These are phyloP conservation scores for Lissocephala sabroskyi DNA, from an alignment of 2,888 invertebrate species.

Conservation along the genomic window DNA sequence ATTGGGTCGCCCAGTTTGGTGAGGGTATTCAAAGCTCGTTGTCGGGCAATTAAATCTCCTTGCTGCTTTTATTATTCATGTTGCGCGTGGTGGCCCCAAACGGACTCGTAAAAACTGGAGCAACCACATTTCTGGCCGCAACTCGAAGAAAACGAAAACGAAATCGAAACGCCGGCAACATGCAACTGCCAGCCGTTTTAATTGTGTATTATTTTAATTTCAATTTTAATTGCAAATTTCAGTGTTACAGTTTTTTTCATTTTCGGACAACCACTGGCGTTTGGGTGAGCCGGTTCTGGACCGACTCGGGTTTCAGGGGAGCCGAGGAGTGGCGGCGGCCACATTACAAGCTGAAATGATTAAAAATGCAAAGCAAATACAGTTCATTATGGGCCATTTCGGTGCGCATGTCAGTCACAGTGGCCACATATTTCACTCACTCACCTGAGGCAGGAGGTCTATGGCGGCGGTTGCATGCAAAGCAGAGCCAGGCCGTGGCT, in stretches of 20 bases:
- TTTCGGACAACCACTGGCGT: constrained; percentile 15
- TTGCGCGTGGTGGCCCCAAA: too few species aligned
- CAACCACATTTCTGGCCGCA: too few species aligned
- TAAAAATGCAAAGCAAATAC: constrained; percentile 58
- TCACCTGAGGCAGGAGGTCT: constrained; percentile 24
- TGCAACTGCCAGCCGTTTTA: too few species aligned
- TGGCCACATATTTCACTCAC: constrained; percentile 55
- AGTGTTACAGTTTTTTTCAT: constrained; percentile 2
- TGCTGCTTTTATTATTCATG: too few species aligned
- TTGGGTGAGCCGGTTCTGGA: constrained; percentile 16
- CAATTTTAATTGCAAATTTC: constrained; percentile 57
- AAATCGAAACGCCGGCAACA: too few species aligned
- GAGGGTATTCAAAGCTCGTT: too few species aligned
- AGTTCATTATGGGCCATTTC: constrained; percentile 61
- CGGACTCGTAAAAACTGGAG: too few species aligned
- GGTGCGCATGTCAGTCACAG: constrained; percentile 42
- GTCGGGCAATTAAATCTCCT: too few species aligned
- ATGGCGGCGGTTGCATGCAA: constrained; percentile 41
- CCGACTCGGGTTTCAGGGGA: neutral
- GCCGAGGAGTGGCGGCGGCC: neutral
- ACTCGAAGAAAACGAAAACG: too few species aligned
- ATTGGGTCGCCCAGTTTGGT: too few species aligned
- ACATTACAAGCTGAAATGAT: constrained; percentile 28
- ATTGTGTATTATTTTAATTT: constrained; percentile 60
- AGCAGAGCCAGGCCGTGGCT: constrained; percentile 15